Evolutionary conservation across 2,888 invertebrate species (phyloP), one percentile per base, ranked within the genome.

Genomic region (Diarsia dahlii): DNA sequence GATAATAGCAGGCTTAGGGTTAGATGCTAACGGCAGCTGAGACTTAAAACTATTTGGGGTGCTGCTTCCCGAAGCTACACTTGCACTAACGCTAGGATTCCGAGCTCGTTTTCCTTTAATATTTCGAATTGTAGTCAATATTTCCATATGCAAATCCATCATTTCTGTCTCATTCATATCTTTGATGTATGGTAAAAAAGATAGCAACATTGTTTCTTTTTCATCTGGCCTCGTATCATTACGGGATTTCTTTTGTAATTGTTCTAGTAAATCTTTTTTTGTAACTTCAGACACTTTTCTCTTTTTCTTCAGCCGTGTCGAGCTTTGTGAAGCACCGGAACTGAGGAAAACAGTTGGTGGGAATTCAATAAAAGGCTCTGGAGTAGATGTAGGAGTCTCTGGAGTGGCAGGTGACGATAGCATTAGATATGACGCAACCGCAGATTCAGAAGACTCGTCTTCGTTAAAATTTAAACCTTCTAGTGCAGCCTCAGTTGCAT

Each of bases 111-210:
- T 46, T 8, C 8, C n/a, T 70, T 72, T 72, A 20, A 70, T 72
- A 34, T 34, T 70, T 46, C 71, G n/a, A 70, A 72, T 72, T 13
- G 71, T 18, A 18, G 34, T 71, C 18, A 72, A 58, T 8, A 73
- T 23, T 5, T 73, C 71, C 46, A 73, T 58, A 48, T 73, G 72
- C 13, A 73, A 58, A 73, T 73, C 72, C 56, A 73, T 58, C 66
- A 81, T 81, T 79, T 81, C 81, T 13, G 75, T 73, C 71, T 81
- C 81, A 79, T 80, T 77, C 71, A 82, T 76, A 72, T 82, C 76
- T 66, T 66, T 82, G 34, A 82, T 72, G 76, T 81, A 79, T 50
- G 79, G 79, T 45, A 73, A 60, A 67, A 79, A 79, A 67, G 75
- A 81, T 54, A 79, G 23, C 48, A 81, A 48, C 81, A 75, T 81